A percentile compares a stretch with the other conserved stretches of the same genome.
Conservation (phyloP, 2,888 invertebrate species). For the Salticus scenicus region DNA sequence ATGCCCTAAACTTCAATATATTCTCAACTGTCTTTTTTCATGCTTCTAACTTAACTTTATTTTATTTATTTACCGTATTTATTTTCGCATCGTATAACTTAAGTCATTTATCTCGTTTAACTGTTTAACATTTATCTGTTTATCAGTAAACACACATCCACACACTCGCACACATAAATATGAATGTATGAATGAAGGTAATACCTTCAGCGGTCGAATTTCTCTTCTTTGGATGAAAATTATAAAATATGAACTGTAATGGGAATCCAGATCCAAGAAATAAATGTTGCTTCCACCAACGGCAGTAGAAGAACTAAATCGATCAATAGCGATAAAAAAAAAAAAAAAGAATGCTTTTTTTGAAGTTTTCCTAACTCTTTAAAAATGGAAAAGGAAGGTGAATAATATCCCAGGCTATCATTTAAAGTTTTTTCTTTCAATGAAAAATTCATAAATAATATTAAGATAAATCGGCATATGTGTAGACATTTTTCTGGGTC, state of each 20-base stretch:
- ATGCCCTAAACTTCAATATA: no score
- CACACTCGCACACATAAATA: no score
- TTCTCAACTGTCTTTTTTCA: no score
- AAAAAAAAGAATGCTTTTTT: neutral
- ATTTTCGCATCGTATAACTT: no score
- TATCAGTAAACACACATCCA: no score
- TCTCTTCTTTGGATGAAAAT: neutral
- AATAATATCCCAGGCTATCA: neutral
- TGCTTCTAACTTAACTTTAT: no score
- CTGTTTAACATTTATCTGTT: no score
- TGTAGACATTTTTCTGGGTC: neutral
- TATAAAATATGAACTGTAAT: neutral
- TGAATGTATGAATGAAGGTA: neutral
- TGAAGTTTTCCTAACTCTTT: constrained; percentile 5
- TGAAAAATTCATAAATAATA: constrained; percentile 19
- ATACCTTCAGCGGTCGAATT: neutral
- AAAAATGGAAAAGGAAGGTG: constrained; percentile 6
- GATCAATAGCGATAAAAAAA: neutral
- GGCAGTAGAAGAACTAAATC: neutral
- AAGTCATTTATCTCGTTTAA: no score
- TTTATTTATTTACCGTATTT: no score
- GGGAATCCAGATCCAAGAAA: neutral
- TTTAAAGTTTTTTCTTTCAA: neutral
- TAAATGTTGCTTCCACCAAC: neutral
- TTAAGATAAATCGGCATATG: constrained; percentile 12